phyloP scores from a whole-genome alignment of 1,140 invertebrate species.

The Anagrus nilaparvatae region DNA sequence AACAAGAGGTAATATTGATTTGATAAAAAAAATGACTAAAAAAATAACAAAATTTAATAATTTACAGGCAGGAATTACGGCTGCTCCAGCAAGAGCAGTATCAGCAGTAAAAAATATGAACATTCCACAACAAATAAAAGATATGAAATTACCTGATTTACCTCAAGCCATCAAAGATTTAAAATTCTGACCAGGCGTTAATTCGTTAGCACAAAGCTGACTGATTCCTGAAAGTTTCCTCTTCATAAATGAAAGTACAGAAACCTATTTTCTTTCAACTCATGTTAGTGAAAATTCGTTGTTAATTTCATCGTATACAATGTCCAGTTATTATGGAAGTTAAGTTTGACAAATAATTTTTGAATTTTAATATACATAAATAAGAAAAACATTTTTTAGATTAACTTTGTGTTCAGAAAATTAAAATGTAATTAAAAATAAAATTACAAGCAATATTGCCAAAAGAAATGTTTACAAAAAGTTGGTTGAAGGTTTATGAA shows the following conservation, averaged over 20 bases:
- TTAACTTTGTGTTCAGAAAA: no score
- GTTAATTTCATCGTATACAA: conserved; percentile 12
- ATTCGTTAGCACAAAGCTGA: conserved; percentile 27
- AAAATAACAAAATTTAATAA: conserved; percentile 13
- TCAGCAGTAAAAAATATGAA: conserved; percentile 99
- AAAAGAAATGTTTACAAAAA: no score
- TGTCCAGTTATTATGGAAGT: conserved; percentile 21
- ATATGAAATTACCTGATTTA: conserved; percentile 96
- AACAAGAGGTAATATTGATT: conserved; percentile 71
- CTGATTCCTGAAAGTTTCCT: conserved; percentile 18
- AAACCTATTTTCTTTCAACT: conserved; percentile 17
- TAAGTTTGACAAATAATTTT: no score
- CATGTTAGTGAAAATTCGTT: conserved; percentile 20
- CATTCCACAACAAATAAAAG: conserved; percentile 96
- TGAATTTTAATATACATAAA: no score
- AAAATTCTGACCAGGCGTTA: conserved; percentile 58
- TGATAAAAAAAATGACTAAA: no score
- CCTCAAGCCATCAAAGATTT: conserved; percentile 94
- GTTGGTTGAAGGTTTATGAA: no score
- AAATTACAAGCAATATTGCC: no score
- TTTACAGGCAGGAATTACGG: conserved; percentile 83
- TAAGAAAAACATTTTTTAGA: no score
- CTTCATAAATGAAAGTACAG: conserved; percentile 7
- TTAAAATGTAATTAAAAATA: no score
- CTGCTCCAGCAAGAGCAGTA: conserved; percentile 90